Percentiles rank a stretch among this genome's conserved stretches.
These are phyloP conservation scores for Xiphorhynchus erythropygius DNA, from an alignment of 2,797 vertebrate genomes.

Conservation along the genomic window DNA sequence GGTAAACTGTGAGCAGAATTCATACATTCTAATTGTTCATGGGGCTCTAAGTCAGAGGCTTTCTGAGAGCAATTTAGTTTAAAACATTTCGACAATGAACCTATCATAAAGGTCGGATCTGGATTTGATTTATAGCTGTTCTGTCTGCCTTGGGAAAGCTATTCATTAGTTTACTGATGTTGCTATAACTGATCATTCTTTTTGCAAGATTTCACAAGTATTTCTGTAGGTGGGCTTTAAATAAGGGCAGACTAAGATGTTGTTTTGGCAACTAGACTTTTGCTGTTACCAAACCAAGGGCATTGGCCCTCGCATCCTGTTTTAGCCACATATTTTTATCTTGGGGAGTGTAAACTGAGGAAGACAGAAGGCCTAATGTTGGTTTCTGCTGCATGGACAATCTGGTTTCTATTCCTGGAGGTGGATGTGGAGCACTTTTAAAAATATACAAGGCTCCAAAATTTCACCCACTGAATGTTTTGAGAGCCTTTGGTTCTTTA, in stretches of 20 bases:
- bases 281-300: neutral
- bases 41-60: neutral
- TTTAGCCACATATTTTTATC: neutral
- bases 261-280: neutral
- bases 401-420: neutral
- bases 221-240: neutral
- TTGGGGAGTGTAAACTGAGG: neutral
- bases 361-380: neutral
- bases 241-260: neutral
- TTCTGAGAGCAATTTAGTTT: neutral
- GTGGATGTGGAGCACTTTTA: neutral
- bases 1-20: neutral
- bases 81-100: neutral
- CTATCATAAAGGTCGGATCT: fast-evolving
- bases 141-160: neutral
- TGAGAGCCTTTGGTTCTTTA: neutral
- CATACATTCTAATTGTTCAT: neutral
- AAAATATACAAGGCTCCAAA: neutral
- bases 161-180: neutral
- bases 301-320: neutral
- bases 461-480: neutral
- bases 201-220: neutral
- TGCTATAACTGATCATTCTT: neutral
- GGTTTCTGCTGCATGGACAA: neutral
- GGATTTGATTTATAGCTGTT: neutral